A percentile compares a stretch with the other conserved stretches of the same genome.
Evolutionary conservation across 2,797 vertebrate genomes (phyloP).

Genomic region (Holocentrus rufus): DNA sequence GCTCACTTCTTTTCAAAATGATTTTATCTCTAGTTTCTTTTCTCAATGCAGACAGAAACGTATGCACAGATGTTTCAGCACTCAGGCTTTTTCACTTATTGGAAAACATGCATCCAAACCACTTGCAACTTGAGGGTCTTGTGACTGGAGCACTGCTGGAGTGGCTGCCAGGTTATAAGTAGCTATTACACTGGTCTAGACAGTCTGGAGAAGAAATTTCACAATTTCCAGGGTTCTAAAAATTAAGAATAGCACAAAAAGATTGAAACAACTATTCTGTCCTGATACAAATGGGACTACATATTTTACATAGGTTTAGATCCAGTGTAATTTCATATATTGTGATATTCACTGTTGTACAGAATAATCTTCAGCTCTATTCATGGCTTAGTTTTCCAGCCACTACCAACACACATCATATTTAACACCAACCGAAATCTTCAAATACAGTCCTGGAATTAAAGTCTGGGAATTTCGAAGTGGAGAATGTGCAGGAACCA

Average conservation of each 20-base stretch:
- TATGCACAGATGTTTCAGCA: background rate
- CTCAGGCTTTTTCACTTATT: background rate
- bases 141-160: background rate
- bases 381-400: background rate
- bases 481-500: background rate
- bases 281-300: background rate
- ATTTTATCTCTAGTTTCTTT: background rate
- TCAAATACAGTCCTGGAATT: background rate
- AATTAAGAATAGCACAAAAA: conserved; percentile 18
- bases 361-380: background rate
- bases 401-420: background rate
- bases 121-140: background rate
- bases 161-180: background rate
- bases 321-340: background rate
- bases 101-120: background rate
- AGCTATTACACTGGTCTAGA: too few relatives aligned
- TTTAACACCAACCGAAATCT: background rate
- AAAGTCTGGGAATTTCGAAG: background rate
- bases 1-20: background rate
- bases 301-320: conserved; percentile 4
- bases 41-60: too few relatives aligned
- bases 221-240: background rate
- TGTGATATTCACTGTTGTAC: conserved; percentile 2
- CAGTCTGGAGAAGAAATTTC: too few relatives aligned
- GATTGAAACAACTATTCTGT: background rate